Evolutionary conservation across 2,797 vertebrate species (phyloP).

Genomic region (Arnoldichthys spilopterus): DNA sequence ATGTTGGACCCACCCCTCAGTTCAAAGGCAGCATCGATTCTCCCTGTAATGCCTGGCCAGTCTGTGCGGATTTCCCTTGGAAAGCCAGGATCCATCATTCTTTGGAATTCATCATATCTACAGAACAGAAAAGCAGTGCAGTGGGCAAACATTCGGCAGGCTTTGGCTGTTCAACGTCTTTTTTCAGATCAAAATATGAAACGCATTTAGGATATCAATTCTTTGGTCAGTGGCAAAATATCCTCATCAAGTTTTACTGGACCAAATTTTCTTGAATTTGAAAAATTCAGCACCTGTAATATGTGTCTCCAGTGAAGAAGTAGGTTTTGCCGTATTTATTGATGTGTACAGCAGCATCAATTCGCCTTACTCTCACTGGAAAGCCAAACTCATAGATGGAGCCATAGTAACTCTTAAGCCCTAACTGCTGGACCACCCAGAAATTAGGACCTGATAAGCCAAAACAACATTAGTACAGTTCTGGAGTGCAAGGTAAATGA

Average conservation of each 20-base stretch:
- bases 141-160: neutral
- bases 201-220: neutral
- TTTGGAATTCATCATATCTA: conserved; percentile 69
- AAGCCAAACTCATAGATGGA: conserved; percentile 74
- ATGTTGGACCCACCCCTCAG: conserved; percentile 59
- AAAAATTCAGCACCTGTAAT: conserved; percentile 67
- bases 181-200: too few relatives aligned
- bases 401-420: conserved; percentile 62
- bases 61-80: conserved; percentile 64
- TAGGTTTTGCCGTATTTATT: conserved; percentile 66
- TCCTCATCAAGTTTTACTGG: neutral
- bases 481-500: neutral
- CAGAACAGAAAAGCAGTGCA: neutral
- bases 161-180: neutral
- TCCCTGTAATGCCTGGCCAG: conserved; percentile 64
- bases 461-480: conserved; percentile 45
- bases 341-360: conserved; percentile 70
- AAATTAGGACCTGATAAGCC: conserved; percentile 71
- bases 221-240: neutral
- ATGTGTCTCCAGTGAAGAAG: conserved; percentile 69
- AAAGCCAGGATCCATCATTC: conserved; percentile 68
- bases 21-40: conserved; percentile 69
- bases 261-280: neutral
- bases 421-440: conserved; percentile 71
- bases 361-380: conserved; percentile 61